Conservation (phyloP, 2,888 invertebrate genomes). For the Cartodere bifasciata region DNA sequence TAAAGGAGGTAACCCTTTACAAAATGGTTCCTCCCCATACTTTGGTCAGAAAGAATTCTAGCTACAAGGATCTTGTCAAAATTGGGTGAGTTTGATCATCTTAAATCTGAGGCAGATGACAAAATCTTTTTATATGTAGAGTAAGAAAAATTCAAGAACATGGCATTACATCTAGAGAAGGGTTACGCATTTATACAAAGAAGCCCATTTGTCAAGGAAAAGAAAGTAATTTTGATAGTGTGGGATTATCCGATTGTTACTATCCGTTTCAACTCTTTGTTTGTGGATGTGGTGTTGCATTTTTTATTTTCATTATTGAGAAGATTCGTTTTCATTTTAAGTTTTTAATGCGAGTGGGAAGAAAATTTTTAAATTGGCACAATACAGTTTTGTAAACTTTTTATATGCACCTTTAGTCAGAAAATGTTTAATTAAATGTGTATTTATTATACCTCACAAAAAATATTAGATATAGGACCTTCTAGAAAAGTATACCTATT, state of each 20-base stretch:
- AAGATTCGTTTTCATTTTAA: too few relatives aligned
- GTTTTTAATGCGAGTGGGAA: too few relatives aligned
- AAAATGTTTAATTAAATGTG: too few relatives aligned
- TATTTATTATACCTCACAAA: too few relatives aligned
- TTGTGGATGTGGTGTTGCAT: too few relatives aligned
- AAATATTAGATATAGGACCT: too few relatives aligned
- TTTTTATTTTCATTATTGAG: too few relatives aligned
- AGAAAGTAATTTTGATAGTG: conserved; percentile 9
- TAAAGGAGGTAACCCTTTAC: conserved; percentile 47
- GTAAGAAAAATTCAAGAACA: conserved; percentile 9
- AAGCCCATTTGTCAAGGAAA: conserved; percentile 8
- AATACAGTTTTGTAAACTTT: too few relatives aligned
- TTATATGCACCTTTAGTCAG: too few relatives aligned
- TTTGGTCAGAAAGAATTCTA: conserved; percentile 39
- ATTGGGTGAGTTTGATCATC: conserved; percentile 35
- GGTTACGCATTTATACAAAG: conserved; percentile 8
- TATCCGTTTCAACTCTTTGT: conserved; percentile 9
- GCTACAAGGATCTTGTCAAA: conserved; percentile 39
- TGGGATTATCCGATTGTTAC: conserved; percentile 10
- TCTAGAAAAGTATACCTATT: too few relatives aligned
- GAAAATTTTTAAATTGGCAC: too few relatives aligned
- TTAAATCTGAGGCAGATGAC: not conserved
- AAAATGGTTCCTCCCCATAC: conserved; percentile 43
- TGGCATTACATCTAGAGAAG: conserved; percentile 7
- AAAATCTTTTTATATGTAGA: conserved; percentile 4